A percentile compares a stretch with the other conserved stretches of the same genome.
Conservation (phyloP, 2,113 vertebrate genomes). For the Himantopus leucocephalus region DNA sequence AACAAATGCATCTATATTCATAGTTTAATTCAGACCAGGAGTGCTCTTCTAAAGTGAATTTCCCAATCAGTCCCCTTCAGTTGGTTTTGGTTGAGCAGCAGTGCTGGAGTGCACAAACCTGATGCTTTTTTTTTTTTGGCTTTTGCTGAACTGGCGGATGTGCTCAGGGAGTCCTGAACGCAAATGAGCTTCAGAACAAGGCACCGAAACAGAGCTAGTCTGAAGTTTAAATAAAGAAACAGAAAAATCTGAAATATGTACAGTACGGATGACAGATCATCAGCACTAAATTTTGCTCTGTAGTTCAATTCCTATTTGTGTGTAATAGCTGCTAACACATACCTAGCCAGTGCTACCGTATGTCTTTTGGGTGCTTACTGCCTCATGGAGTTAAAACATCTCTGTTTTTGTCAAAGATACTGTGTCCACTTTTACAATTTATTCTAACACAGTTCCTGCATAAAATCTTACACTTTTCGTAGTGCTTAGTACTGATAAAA, state of each 20-base stretch:
- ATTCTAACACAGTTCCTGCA: neutral
- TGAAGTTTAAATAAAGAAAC: neutral
- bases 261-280: neutral
- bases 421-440: neutral
- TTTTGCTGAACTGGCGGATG: neutral
- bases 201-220: neutral
- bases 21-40: neutral
- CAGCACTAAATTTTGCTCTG: neutral
- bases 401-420: neutral
- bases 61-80: neutral
- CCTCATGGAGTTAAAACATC: neutral
- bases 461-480: neutral
- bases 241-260: neutral
- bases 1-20: neutral
- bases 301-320: neutral
- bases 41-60: neutral
- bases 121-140: neutral
- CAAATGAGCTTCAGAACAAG: neutral
- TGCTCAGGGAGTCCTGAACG: neutral
- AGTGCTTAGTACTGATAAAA: neutral
- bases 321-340: neutral
- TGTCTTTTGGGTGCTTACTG: neutral
- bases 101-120: neutral
- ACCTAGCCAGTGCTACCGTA: rapidly evolving
- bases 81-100: neutral